Evolutionary conservation across 1,140 invertebrate species (phyloP), one percentile per base, ranked within the genome.

Genomic region (Drosophila setifemur): DNA sequence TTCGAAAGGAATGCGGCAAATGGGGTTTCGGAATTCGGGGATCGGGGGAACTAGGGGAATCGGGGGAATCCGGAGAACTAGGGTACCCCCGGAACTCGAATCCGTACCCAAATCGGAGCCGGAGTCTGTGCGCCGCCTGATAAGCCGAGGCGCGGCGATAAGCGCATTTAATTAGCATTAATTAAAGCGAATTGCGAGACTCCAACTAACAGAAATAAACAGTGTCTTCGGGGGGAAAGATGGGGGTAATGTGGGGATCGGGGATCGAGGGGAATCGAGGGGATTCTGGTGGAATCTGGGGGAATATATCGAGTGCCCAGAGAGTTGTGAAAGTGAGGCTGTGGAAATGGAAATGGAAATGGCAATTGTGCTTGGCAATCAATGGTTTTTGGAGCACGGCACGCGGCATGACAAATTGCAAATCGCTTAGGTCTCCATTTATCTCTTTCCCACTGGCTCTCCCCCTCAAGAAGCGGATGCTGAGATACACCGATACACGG

Each of bases 141-240:
- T 75, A 76, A 71, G 55, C 58, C 47, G 29, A 35, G 11, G 57
- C 57, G 49, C 39, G 57, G 66, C 57, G 73, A 76, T 76, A 76
- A 77, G 60, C 73, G 75, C 69, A 78, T 78, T 78, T 78, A 78
- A 78, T 78, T 78, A 78, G 69, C 75, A 78, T 78, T 78, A 78
- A 78, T 78, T 78, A 78, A 73, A 43, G 39, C 73, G 50, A 73
- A 73, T 73, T 53, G 57, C 70, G 68, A 73, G 57, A 49, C 61
- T 40, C 42, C 58, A 66, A 66, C 70, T 63, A 64, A 50, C 58
- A 45, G 29, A 61, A 58, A 42, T 54, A 54, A 26, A 57, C 54
- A 35, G 29, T 1, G 16, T 2, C 19, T 25, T 8, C 1, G 2
- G 43, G 28, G 11, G 19, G 23, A 29, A 9, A 26, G 39, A 12